phyloP scores from a whole-genome alignment of 2,113 vertebrate species.

The Corythaixoides concolor region DNA sequence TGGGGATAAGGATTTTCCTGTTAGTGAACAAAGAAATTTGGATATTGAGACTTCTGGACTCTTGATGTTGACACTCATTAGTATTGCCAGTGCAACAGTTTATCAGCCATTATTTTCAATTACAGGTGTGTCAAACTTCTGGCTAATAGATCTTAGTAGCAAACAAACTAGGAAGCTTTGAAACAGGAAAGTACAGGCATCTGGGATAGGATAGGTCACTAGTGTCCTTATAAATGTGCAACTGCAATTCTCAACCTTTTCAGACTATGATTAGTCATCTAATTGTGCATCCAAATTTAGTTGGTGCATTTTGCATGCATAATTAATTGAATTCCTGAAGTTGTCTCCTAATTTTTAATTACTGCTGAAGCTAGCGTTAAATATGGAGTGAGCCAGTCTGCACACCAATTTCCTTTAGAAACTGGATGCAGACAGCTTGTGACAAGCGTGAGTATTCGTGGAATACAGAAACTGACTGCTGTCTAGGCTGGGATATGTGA shows the following conservation, averaged over 20 bases:
- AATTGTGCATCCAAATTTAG: conserved; percentile 55
- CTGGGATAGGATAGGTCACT: not conserved
- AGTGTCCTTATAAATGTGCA: conserved; percentile 13
- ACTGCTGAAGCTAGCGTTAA: conserved; percentile 47
- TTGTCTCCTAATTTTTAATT: conserved; percentile 59
- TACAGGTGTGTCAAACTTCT: not conserved
- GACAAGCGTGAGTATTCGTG: conserved; percentile 29
- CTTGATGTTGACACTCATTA: not conserved
- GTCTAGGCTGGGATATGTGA: not conserved
- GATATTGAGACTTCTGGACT: not conserved
- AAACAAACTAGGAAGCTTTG: not conserved
- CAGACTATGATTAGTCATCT: conserved; percentile 53
- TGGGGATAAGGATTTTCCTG: not conserved
- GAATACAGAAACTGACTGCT: conserved; percentile 40
- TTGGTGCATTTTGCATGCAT: conserved; percentile 53
- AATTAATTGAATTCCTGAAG: conserved; percentile 60
- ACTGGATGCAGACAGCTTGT: conserved; percentile 47
- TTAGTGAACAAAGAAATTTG: not conserved
- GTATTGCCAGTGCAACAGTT: not conserved
- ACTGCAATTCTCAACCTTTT: conserved; percentile 50
- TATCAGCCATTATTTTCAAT: not conserved
- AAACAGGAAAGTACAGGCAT: not conserved
- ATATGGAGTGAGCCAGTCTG: conserved; percentile 36
- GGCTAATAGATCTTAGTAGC: not conserved
- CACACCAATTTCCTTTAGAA: conserved; percentile 36